phyloP scores from a whole-genome alignment of 2,888 invertebrate genomes.

The Sarcophaga carnaria region DNA sequence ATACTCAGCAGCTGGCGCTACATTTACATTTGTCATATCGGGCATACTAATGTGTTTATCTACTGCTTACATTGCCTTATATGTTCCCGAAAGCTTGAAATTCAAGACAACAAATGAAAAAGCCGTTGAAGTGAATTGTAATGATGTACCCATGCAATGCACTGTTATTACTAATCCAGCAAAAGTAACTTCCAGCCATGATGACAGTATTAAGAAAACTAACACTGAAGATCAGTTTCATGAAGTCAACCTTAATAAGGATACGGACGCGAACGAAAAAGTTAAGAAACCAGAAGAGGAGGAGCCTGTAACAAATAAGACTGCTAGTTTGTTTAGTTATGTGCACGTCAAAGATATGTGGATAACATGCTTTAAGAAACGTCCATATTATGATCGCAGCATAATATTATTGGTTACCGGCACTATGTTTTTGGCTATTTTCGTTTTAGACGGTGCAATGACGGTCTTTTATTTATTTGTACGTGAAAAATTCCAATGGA shows the following conservation, averaged over 20 bases:
- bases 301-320: conserved; percentile 52
- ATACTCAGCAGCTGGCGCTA: conserved; percentile 80
- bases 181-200: conserved; percentile 19
- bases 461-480: conserved; percentile 85
- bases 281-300: neutral
- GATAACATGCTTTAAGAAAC: conserved; percentile 77
- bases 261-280: neutral
- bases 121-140: conserved; percentile 35
- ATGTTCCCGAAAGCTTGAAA: conserved; percentile 78
- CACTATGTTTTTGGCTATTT: conserved; percentile 77
- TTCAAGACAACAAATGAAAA: conserved; percentile 67
- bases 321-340: conserved; percentile 75
- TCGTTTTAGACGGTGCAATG: conserved; percentile 78
- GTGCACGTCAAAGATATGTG: conserved; percentile 78
- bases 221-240: conserved; percentile 23
- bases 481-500: conserved; percentile 87
- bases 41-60: conserved; percentile 74
- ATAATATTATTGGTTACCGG: conserved; percentile 79
- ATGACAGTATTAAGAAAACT: conserved; percentile 20
- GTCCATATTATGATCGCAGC: conserved; percentile 78
- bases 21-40: conserved; percentile 77
- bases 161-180: conserved; percentile 61
- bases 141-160: conserved; percentile 66
- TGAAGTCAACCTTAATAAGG: conserved; percentile 21
- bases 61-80: conserved; percentile 75